A percentile compares a stretch with the other conserved stretches of the same genome.
phyloP scores from a whole-genome alignment of 1,140 invertebrate species.

The Pomacea maculata region DNA sequence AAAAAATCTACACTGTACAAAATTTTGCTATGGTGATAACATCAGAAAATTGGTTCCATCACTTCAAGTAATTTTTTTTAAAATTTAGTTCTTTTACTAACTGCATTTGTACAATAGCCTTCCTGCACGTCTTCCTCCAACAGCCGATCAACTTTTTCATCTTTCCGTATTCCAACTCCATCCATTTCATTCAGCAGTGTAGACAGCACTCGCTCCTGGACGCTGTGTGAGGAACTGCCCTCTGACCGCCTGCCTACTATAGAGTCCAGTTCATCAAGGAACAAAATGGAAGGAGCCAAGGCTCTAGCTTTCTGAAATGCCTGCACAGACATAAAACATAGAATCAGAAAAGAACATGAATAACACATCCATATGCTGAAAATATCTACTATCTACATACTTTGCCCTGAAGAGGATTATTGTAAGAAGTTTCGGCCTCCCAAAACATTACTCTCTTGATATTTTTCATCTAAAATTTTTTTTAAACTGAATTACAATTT shows the following conservation, averaged over 20 bases:
- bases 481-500: background rate
- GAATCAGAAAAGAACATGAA: background rate
- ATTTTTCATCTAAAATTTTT: too few species aligned
- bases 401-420: background rate
- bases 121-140: background rate
- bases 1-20: too few species aligned
- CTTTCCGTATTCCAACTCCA: conserved; percentile 68
- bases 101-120: background rate
- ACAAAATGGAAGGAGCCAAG: conserved; percentile 59
- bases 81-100: background rate
- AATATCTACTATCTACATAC: conserved; percentile 1
- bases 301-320: conserved; percentile 59
- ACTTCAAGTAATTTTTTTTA: background rate
- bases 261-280: conserved; percentile 62
- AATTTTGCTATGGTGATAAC: background rate
- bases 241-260: conserved; percentile 58
- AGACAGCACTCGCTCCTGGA: conserved; percentile 59
- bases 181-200: conserved; percentile 66
- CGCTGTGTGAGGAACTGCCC: conserved; percentile 55
- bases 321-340: conserved; percentile 32
- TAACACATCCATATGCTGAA: background rate
- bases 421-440: background rate
- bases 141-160: conserved; percentile 38
- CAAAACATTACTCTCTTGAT: background rate
- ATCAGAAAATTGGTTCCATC: background rate